Conservation (phyloP, 2,888 invertebrate species). For the Lasioglossum malachurum region DNA sequence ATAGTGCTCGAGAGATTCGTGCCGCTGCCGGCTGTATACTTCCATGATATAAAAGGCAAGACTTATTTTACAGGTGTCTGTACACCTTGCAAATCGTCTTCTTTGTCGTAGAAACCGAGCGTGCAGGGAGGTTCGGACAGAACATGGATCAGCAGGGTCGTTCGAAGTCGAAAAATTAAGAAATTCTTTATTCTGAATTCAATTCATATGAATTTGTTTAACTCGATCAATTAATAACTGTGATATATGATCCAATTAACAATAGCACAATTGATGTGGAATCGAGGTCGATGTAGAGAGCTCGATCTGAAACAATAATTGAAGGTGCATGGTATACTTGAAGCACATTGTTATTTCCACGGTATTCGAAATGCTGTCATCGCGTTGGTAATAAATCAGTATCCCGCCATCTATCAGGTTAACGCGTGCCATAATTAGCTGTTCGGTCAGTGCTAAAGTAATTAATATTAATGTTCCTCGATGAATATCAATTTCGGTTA, state of each 20-base stretch:
- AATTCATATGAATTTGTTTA: not conserved
- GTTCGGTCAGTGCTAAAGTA: conserved; percentile 23
- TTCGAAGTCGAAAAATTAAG: no score
- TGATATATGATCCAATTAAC: not conserved
- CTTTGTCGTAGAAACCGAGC: not conserved
- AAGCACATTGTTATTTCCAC: not conserved
- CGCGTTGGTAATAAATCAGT: conserved; percentile 15
- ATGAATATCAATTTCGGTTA: conserved; percentile 14
- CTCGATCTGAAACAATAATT: not conserved
- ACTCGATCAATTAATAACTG: not conserved
- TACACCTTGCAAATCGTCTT: not conserved
- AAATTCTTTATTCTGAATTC: no score
- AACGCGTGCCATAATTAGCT: conserved; percentile 31
- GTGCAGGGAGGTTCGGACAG: no score
- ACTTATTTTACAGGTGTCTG: no score
- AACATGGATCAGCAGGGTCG: no score
- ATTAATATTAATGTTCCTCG: conserved; percentile 46
- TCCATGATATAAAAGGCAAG: not conserved
- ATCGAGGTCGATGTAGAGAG: not conserved
- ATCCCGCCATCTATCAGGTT: conserved; percentile 25
- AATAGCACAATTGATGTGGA: not conserved
- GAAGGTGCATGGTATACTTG: not conserved
- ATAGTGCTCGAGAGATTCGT: not conserved
- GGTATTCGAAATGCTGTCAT: not conserved
- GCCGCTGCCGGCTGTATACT: no score